Base-by-base conservation (phyloP, 1,140 invertebrate genomes). In the Psilanteris sp. region DNA sequence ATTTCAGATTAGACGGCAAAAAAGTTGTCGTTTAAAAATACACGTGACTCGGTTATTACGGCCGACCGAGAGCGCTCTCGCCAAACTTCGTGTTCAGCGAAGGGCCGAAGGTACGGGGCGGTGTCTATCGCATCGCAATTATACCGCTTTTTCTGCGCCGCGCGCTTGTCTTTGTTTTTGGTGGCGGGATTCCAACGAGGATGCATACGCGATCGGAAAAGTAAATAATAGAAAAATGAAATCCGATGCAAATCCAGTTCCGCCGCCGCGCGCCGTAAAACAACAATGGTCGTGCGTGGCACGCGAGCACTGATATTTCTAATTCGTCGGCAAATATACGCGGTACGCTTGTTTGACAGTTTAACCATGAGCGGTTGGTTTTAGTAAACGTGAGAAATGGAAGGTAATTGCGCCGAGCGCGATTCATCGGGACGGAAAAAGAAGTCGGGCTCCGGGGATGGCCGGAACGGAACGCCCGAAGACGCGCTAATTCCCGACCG, bases 341-440 rank as follows among this genome's bases (percentile, higher is more conserved):
- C 22, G 15, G 39, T 36, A 24, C 26, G 10, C 26, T 59, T 34
- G 34, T 29, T 44, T 9, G 36, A 26, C 3, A 5, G 39, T 18
- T 59, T 20, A 15, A 44, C 32, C 44, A 32, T 43, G 15, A 44
- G 31, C 55, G 41, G 27, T 44, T 59, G 13, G 57, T 50, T 62
- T 48, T 29, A 26, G 57, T 39, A 50, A 62, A 62, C 57, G 57
- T 62, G 57, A 41, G 57, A 50, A 62, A 62, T 32, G 43, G 24
- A n/a, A 59, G 39, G 41, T 36, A 59, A 59, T 46, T 59, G 55
- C 27, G 39, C 37, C 22, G 41, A 46, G 55, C 37, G 54, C 31
- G 57, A 61, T 59, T 57, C n/a, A n/a, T n/a, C n/a, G 24, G 27
- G 11, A 59, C 18, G 54, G 9, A 7, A 39, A 26, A 11, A 61